Base-by-base conservation (phyloP, 2,797 vertebrate genomes). In the Synaphobranchus kaupii region DNA sequence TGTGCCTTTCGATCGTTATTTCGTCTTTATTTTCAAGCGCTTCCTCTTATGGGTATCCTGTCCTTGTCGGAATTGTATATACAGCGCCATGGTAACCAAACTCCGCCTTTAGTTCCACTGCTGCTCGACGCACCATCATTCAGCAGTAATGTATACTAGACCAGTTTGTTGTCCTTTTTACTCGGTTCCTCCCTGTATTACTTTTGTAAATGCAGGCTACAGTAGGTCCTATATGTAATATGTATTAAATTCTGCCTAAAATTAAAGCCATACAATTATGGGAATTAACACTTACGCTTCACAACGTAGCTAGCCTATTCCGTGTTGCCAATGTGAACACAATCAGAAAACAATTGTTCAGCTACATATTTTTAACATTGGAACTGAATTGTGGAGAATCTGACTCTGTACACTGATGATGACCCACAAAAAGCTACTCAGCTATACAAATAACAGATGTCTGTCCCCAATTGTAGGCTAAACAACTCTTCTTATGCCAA, bases 71-170 rank as follows among this genome's bases (percentile, higher is more conserved):
- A 85, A 84, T 89, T 93, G 92, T 92, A 71, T 90, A 88, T 85
- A n/a, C 4, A 84, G 83, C 83, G 87, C 88, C 92, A 92, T 92
- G 85, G 91, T 71, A 92, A 93, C 39, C 25, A 63, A 84, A 84
- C 78, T 39, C 89, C 90, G 86, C 90, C 90, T 58, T 85, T 28
- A 82, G 54, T 68, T n/a, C n/a, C 63, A 2, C 76, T 15, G 82
- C 52, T 7, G n/a, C 44, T n/a, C 73, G 9, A 60, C 39, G 25
- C 54, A 58, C 28, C 9, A 34, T 47, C 39, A 39, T 39, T 39
- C 4, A 2, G 25, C 1, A 47, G n/a, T n/a, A n/a, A 54, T 15
- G 60, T 34, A 17, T 34, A 17, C 39, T 48, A 31, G 20, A 20
- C 31, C 34, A 39, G 68, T 9, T 28, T 28, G 28, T 9, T 73